A percentile compares a stretch with the other conserved stretches of the same genome.
phyloP scores from a whole-genome alignment of 1,140 invertebrate species.

The Palaemon carinicauda region DNA sequence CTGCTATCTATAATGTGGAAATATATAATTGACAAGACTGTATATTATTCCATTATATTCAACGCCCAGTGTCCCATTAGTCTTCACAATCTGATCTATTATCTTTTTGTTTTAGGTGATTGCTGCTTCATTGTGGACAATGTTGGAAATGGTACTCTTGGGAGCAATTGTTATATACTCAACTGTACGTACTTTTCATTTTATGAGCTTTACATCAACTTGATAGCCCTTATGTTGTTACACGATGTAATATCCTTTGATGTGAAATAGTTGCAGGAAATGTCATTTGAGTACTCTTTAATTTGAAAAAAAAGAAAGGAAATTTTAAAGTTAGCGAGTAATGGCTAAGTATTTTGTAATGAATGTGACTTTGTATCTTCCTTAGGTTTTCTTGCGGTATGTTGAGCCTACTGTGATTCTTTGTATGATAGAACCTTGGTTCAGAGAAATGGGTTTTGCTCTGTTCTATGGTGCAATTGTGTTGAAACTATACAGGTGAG shows the following conservation, averaged over 20 bases:
- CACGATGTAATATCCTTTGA: no score
- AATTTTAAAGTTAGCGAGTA: background rate
- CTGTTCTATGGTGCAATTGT: slow-evolving; percentile 46
- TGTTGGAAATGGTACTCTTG: slow-evolving; percentile 43
- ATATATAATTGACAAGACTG: no score
- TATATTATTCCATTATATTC: no score
- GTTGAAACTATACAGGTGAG: slow-evolving; percentile 40
- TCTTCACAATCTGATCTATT: no score
- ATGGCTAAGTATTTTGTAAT: background rate
- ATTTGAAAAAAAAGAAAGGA: no score
- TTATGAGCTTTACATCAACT: no score
- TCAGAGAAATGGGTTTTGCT: slow-evolving; percentile 35
- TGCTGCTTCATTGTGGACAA: slow-evolving; percentile 42
- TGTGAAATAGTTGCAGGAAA: no score
- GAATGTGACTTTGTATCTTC: no score
- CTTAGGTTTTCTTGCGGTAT: slow-evolving; percentile 34
- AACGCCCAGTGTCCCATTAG: no score
- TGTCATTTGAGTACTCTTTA: no score
- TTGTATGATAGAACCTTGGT: slow-evolving; percentile 47
- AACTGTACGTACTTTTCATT: slow-evolving; percentile 5
- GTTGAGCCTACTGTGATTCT: slow-evolving; percentile 22
- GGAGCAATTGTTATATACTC: slow-evolving; percentile 39
- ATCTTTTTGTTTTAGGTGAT: slow-evolving; percentile 21
- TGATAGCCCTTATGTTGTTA: no score
- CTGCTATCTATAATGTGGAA: no score